phyloP scores from a whole-genome alignment of 2,797 vertebrate species.

The Anomalospiza imberbis region DNA sequence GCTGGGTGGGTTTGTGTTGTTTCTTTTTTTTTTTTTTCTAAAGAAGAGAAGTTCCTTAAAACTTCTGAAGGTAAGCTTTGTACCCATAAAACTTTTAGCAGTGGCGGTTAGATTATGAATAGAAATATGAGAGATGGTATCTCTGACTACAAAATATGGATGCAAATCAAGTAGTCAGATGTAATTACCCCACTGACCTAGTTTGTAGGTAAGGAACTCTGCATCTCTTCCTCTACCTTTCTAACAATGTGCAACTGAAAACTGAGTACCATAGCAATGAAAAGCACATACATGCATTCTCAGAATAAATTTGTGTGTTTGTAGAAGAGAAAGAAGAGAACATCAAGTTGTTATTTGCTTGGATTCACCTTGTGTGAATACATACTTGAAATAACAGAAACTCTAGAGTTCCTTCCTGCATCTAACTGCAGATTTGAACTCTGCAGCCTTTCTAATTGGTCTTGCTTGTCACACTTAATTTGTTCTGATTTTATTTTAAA shows the following conservation, averaged over 20 bases:
- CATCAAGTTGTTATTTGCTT: neutral
- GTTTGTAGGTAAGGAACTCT: neutral
- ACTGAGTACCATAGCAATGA: neutral
- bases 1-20: neutral
- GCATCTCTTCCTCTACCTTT: neutral
- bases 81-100: neutral
- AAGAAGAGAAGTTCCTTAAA: neutral
- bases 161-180: neutral
- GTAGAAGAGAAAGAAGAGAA: neutral
- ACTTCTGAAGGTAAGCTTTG: neutral
- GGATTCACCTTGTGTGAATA: conserved; percentile 19
- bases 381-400: conserved; percentile 21
- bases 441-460: conserved; percentile 55
- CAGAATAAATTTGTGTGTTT: neutral
- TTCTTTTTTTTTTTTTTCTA: neutral
- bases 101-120: neutral
- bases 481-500: conserved; percentile 67
- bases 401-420: neutral
- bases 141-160: neutral
- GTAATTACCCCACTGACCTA: conserved; percentile 2
- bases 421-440: conserved; percentile 29
- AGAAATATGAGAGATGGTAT: neutral
- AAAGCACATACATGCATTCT: neutral
- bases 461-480: conserved; percentile 57
- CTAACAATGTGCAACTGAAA: neutral